Conservation (phyloP, 1,140 invertebrate species). For the Adelges cooleyi region DNA sequence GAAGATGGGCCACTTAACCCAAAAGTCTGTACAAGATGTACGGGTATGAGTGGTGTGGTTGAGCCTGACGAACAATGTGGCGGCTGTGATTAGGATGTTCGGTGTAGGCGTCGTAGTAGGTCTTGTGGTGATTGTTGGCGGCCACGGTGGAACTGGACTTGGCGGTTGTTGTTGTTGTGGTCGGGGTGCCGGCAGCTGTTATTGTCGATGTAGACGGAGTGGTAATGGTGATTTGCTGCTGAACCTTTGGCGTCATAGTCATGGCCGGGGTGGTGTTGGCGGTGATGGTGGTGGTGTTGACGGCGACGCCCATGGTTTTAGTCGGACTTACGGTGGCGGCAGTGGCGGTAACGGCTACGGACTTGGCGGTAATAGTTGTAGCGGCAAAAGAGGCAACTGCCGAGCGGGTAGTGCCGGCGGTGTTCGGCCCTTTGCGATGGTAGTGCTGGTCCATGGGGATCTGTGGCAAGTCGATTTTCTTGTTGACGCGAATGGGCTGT, state of each 20-base stretch:
- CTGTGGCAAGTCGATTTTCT: conserved; percentile 24
- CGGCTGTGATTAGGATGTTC: conserved; percentile 1
- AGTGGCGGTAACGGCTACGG: conserved; percentile 2
- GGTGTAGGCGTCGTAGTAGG: not conserved
- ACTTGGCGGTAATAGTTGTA: conserved; percentile 9
- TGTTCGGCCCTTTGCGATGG: conserved; percentile 9
- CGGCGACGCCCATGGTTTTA: conserved; percentile 8
- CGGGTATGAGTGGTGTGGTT: conserved; percentile 1
- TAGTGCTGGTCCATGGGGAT: conserved; percentile 32
- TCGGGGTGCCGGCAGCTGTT: conserved; percentile 29
- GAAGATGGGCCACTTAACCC: not conserved
- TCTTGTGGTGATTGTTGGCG: conserved; percentile 30
- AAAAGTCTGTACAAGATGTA: conserved; percentile 19
- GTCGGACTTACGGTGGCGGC: conserved; percentile 30
- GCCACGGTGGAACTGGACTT: conserved; percentile 30
- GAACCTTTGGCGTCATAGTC: conserved; percentile 23
- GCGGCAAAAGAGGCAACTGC: conserved; percentile 11
- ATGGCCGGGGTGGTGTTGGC: conserved; percentile 32
- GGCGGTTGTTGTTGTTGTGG: conserved; percentile 37
- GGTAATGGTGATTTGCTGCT: not conserved
- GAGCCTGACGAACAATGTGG: not conserved
- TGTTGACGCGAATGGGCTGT: not conserved
- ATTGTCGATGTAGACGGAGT: conserved; percentile 3
- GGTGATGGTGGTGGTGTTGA: conserved; percentile 30
- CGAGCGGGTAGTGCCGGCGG: conserved; percentile 44